These are phyloP conservation scores for Panurus biarmicus DNA, from an alignment of 2,113 vertebrate genomes.

Conservation along the genomic window DNA sequence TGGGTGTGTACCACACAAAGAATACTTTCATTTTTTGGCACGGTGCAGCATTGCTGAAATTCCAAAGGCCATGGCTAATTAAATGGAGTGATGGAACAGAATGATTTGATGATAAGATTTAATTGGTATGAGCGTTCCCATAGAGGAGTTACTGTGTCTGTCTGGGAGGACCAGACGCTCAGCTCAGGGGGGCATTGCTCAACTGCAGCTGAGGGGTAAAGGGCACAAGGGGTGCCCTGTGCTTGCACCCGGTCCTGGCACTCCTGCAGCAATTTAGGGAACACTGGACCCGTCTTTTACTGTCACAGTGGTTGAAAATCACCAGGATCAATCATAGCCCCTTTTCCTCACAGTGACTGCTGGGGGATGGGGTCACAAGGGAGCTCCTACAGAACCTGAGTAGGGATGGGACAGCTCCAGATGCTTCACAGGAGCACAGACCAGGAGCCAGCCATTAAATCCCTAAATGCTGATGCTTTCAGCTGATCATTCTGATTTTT, in stretches of 20 bases:
- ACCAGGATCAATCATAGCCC: not conserved
- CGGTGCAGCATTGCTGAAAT: conserved; percentile 55
- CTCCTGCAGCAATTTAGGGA: not conserved
- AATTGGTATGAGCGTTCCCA: conserved; percentile 26
- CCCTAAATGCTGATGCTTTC: not conserved
- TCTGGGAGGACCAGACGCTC: not conserved
- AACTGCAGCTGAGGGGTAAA: not conserved
- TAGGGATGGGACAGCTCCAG: not conserved
- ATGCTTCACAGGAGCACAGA: not conserved
- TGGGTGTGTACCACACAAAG: conserved; percentile 52
- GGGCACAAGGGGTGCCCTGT: not conserved
- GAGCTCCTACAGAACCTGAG: not conserved
- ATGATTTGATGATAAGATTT: conserved; percentile 40
- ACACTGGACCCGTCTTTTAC: not conserved
- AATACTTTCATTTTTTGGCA: conserved; percentile 49
- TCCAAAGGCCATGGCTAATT: conserved; percentile 45
- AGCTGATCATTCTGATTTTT: not conserved
- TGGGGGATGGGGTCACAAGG: not conserved
- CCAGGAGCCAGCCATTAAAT: not conserved
- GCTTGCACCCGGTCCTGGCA: not conserved
- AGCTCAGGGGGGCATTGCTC: not conserved
- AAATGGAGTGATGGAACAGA: conserved; percentile 50
- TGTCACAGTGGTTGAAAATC: not conserved
- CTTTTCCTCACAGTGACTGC: not conserved
- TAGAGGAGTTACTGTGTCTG: conserved; percentile 21